Conservation (phyloP, 1,140 invertebrate genomes). For the Brachionus sp. region DNA sequence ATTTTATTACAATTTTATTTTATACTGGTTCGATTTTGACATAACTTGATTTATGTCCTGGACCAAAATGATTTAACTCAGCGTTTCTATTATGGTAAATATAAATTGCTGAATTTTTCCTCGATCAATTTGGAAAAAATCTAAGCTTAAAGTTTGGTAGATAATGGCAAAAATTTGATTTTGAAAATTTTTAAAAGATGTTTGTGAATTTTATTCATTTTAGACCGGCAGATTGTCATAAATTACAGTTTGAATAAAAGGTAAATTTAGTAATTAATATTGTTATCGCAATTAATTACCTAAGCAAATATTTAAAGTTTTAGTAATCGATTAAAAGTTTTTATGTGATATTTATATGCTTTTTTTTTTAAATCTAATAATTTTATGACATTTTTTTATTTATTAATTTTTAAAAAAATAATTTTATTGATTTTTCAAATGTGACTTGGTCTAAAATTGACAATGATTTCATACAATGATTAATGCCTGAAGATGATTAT, state of each 20-base stretch:
- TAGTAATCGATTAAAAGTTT: too few species aligned
- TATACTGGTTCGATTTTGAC: not conserved
- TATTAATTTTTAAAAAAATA: not conserved
- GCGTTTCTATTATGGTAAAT: too few species aligned
- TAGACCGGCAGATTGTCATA: too few species aligned
- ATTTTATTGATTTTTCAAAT: not conserved
- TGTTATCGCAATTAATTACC: not conserved
- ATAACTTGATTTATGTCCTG: not conserved
- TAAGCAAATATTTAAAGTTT: not conserved
- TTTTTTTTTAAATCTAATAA: not conserved
- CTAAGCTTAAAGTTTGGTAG: too few species aligned
- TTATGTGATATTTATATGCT: too few species aligned
- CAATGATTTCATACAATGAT: not conserved
- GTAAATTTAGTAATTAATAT: not conserved
- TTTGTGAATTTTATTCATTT: too few species aligned
- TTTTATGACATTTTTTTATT: not conserved
- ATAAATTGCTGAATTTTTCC: too few species aligned
- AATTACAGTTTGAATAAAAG: not conserved
- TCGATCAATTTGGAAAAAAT: too few species aligned
- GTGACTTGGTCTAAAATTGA: not conserved
- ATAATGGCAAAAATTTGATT: too few species aligned
- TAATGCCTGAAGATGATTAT: not conserved
- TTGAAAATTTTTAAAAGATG: too few species aligned
- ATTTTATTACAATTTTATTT: conserved; percentile 2
- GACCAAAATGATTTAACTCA: not conserved